phyloP scores from a whole-genome alignment of 1,140 invertebrate species.

The Drosophila sp. region DNA sequence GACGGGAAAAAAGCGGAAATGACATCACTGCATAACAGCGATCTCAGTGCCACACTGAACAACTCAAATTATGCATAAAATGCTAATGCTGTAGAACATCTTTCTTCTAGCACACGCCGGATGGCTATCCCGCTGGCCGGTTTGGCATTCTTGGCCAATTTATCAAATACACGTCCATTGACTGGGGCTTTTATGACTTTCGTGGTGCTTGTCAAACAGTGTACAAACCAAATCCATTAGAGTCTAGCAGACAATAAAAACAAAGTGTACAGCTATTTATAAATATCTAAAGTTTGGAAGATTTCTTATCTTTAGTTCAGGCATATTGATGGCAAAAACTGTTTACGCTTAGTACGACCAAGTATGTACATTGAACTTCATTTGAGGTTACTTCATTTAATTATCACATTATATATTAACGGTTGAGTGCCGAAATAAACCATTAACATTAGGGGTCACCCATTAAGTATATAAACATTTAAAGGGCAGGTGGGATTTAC shows the following conservation, averaged over 20 bases:
- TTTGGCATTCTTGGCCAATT: slow-evolving; percentile 44
- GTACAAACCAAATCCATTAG: slow-evolving; percentile 68
- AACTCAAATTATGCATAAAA: slow-evolving; percentile 41
- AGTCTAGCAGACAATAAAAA: slow-evolving; percentile 45
- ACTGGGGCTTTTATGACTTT: slow-evolving; percentile 48
- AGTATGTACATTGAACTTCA: neutral
- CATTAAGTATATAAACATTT: neutral
- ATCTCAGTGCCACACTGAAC: slow-evolving; percentile 37
- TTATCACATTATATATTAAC: neutral
- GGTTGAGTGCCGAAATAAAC: neutral
- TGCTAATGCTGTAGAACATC: slow-evolving; percentile 29
- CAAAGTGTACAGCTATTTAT: slow-evolving; percentile 30
- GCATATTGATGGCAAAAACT: neutral
- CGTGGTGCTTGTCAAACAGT: slow-evolving; percentile 38
- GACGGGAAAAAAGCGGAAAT: no score
- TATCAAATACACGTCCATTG: slow-evolving; percentile 41
- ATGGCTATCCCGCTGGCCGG: slow-evolving; percentile 19
- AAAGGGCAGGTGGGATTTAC: neutral
- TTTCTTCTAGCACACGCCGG: slow-evolving; percentile 32
- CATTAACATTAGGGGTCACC: neutral
- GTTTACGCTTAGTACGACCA: neutral
- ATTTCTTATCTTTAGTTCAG: neutral
- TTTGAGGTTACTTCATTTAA: neutral
- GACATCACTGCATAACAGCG: neutral
- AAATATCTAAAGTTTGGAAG: slow-evolving; percentile 1